phyloP scores from a whole-genome alignment of 1,140 invertebrate genomes.

The Triops cancriformis region DNA sequence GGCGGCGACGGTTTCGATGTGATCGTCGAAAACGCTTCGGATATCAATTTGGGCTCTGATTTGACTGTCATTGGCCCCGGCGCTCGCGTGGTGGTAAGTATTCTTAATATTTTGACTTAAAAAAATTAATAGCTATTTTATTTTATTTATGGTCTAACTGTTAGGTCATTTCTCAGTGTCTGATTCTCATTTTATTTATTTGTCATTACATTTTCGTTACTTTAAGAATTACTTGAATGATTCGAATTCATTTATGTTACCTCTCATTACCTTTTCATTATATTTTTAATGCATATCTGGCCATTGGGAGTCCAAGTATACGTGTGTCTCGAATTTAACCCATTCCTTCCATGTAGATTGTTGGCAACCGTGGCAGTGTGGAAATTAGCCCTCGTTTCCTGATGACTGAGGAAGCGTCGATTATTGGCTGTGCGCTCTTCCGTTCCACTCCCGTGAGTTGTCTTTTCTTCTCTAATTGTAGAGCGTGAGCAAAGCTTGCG shows the following conservation, averaged over 20 bases:
- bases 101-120: not conserved
- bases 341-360: constrained; percentile 38
- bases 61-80: constrained; percentile 41
- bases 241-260: too few species aligned
- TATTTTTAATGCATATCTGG: not conserved
- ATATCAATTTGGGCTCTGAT: constrained; percentile 48
- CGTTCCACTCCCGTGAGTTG: constrained; percentile 38
- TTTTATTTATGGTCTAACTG: too few species aligned
- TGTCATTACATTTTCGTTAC: too few species aligned
- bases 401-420: constrained; percentile 45
- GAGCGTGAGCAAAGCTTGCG: not conserved
- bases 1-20: constrained; percentile 45
- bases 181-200: too few species aligned
- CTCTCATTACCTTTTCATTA: too few species aligned
- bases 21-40: constrained; percentile 52
- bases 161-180: too few species aligned
- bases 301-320: too few species aligned
- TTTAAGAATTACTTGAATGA: too few species aligned
- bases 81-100: constrained; percentile 47
- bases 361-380: constrained; percentile 45
- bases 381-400: constrained; percentile 45
- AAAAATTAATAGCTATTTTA: not conserved
- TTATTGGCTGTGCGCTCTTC: constrained; percentile 43
- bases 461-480: not conserved
- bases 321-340: not conserved